phyloP scores from a whole-genome alignment of 2,888 invertebrate species.

The Sphecodes monilicornis region DNA sequence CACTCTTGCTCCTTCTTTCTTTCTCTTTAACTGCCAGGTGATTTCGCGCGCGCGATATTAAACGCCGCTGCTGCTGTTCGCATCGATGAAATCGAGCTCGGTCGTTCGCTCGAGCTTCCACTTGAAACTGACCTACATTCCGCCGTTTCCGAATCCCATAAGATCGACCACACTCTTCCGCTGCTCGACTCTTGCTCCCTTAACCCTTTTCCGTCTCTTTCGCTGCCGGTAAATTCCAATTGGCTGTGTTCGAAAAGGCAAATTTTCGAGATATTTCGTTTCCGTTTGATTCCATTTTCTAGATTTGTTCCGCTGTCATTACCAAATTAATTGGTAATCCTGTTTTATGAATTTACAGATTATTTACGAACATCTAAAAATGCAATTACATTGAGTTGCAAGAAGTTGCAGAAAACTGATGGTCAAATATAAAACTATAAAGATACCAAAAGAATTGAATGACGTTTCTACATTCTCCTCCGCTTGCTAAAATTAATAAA shows the following conservation, averaged over 20 bases:
- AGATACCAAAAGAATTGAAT: too few relatives aligned
- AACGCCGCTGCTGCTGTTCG: slow-evolving; percentile 12
- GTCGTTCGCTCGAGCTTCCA: slow-evolving; percentile 47
- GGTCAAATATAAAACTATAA: too few relatives aligned
- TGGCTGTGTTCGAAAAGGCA: background rate
- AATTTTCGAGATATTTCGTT: background rate
- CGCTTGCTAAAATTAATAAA: too few relatives aligned
- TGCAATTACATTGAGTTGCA: too few relatives aligned
- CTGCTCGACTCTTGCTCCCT: background rate
- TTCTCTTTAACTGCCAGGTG: background rate
- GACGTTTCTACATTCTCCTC: too few relatives aligned
- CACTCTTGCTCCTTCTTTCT: background rate
- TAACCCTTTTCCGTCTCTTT: background rate
- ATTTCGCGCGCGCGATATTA: slow-evolving; percentile 18
- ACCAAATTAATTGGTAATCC: too few relatives aligned
- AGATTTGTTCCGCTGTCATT: too few relatives aligned
- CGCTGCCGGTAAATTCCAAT: background rate
- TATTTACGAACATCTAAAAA: too few relatives aligned
- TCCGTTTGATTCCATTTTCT: background rate
- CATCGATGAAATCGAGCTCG: slow-evolving; percentile 24
- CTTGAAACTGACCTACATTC: slow-evolving; percentile 67
- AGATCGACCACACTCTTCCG: background rate
- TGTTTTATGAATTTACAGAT: too few relatives aligned
- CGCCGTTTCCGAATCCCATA: slow-evolving; percentile 29
- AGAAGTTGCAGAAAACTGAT: too few relatives aligned